Evolutionary conservation across 2,797 vertebrate species (phyloP), one percentile per base, ranked within the genome.

Genomic region (Neostethus bicornis): DNA sequence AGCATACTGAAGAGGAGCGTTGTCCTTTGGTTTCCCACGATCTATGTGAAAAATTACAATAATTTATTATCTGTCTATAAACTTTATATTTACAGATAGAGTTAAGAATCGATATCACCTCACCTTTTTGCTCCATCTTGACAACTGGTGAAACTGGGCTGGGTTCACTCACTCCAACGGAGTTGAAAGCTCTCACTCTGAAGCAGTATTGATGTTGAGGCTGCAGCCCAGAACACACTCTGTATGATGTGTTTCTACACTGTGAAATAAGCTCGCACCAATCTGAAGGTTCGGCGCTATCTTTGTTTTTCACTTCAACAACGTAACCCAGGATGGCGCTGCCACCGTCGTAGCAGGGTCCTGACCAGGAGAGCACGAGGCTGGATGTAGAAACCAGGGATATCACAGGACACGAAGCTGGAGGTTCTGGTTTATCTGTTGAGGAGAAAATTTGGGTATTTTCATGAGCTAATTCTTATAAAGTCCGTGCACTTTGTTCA

Each of bases 311-410:
- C 10, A 85, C 82, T 66, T 94, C 92, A 0, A 94, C 81, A 34
- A 90, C 87, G 44, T 94, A 94, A 44, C 83, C 87, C 21, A 89
- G 85, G 51, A 94, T 31, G 7, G 70, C 91, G 1, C 90, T 92
- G 44, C 93, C 93, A 0, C 93, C 93, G 80, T 93, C 93, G 61
- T 93, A 94, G 66, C 90, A 90, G 12, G 92, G 93, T 3, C 93
- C 92, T 0, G 92, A 92, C 93, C 93, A 94, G 57, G 92, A 93
- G 46, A 94, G 85, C 29, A 91, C 90, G 0, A 92, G 83, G 9
- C 81, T 84, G 32, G 72, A 52, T 38, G 66, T 7, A 0, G 89
- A 80, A 51, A 90, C 7, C 2, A 78, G 53, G 21, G 86, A 85
- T 73, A 87, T 68, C 37, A 91, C 83, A 0, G 92, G 93, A 26